Base-by-base conservation (phyloP, 2,113 vertebrate genomes). In the Passer montanus region DNA sequence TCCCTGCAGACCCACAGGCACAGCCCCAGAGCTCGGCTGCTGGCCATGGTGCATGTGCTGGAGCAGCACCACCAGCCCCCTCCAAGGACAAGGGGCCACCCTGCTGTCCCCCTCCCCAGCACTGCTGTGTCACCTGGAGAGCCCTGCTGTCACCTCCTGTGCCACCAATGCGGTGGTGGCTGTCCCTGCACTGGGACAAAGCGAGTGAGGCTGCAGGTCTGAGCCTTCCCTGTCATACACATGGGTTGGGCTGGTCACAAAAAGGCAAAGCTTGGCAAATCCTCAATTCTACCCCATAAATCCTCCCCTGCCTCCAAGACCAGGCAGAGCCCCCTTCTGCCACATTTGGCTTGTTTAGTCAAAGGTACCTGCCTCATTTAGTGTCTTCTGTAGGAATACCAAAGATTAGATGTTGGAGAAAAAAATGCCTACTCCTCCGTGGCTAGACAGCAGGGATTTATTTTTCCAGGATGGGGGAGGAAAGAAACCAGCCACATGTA, bases 381-480 rank as follows among this genome's bases (percentile, higher is more conserved):
- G 37, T 28, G 43, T 33, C 67, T 33, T 53, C 75, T 64, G n/a
- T 22, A 90, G 39, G 35, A 93, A 70, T 6, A 80, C 31, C 59
- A 53, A 92, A 58, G 68, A 90, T 62, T 58, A 28, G 67, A 63
- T 3, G 28, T 24, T 35, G 55, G 16, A 13, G 33, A 18, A 74
- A 70, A 70, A 91, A 90, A 74, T 8, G 70, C 74, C 35, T 30
- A 18, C 59, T 84, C 87, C 93, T 89, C 93, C 2, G 0, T 15
- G 62, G 79, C 90, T 50, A 85, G 87, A 93, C 81, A 91, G 87
- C 0, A 59, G 69, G 82, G 90, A 85, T 82, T 90, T 80, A n/a
- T 90, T 94, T 92, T 92, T 85, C 85, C 90, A 85, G 70, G 66
- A 70, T 30, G 75, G 10, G 39, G 53, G 33, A 94, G 74, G 89